Evolutionary conservation across 2,888 invertebrate genomes (phyloP), one percentile per base, ranked within the genome.

Genomic region (Elegia similella): DNA sequence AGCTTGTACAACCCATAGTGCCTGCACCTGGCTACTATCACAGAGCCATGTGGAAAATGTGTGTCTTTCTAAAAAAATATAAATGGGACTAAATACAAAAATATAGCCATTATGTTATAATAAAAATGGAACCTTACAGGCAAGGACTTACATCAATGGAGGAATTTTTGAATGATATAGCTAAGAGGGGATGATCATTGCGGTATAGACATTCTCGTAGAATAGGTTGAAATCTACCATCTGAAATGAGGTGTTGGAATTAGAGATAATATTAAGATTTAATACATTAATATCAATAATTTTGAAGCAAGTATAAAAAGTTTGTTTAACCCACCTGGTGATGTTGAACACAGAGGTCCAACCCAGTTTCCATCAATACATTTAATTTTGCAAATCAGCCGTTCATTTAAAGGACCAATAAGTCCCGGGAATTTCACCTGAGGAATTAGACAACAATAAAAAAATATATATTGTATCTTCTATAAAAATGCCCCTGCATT

Each of bases 361-460:
- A 96, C 95, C 96, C 96, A 96, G 78, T 95, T 95, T 48, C 96
- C 96, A 75, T 95, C 95, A 60, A 96, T 94, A 76, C 96, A 96
- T 80, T 96, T 96, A 65, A 96, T 95, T 84, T 96, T 96, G 84
- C 96, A 96, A 57, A 95, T 93, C 29, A 95, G 90, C 58, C 94
- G 92, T 76, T 95, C 95, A 62, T 94, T 94, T 59, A 95, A 84
- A 2, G 95, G 95, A 10, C 95, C 95, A 63, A 96, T 94, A 63
- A 95, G 92, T 15, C 95, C 96, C n/a, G 95, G 94, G 81, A 96
- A 96, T 78, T 94, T 94, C 0, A 95, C 95, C 91, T 95, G 63
- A 23, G 23, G 23, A 23, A 23, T 23, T 23, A 23, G 5, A 23
- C 23, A 23, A 23, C 23, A 23, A 23, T 23, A n/a, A n/a, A n/a